phyloP scores from a whole-genome alignment of 2,113 vertebrate species.

The Neogale vison region DNA sequence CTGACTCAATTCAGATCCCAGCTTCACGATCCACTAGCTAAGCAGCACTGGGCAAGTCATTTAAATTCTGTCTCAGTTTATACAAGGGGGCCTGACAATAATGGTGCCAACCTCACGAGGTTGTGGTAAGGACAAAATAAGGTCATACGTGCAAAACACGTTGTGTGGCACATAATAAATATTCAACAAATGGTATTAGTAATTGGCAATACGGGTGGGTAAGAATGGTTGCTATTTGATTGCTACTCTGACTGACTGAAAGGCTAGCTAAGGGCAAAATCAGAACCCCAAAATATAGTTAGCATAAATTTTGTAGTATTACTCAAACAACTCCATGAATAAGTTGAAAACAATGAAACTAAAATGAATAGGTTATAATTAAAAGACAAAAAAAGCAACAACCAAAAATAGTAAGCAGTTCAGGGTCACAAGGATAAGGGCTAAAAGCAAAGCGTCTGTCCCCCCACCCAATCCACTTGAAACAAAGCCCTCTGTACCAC shows the following conservation, averaged over 20 bases:
- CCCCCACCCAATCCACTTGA: background rate
- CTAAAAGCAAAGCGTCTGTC: background rate
- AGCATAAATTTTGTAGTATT: background rate
- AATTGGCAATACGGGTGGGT: background rate
- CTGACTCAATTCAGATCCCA: background rate
- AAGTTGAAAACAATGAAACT: background rate
- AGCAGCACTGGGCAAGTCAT: background rate
- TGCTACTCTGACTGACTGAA: background rate
- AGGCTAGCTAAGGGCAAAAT: conserved; percentile 28
- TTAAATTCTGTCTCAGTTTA: conserved; percentile 20
- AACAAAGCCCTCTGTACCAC: background rate
- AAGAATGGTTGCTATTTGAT: background rate
- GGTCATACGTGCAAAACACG: background rate
- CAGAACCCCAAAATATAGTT: conserved; percentile 38
- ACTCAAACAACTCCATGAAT: background rate
- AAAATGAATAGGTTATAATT: conserved; percentile 22
- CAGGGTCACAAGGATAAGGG: background rate
- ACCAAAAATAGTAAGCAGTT: background rate
- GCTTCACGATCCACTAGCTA: background rate
- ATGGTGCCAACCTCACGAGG: background rate
- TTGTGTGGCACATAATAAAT: conserved; percentile 28
- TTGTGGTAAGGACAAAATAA: background rate
- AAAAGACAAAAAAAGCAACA: background rate
- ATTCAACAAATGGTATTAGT: background rate
- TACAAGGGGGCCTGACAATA: background rate